Evolutionary conservation across 1,140 invertebrate genomes (phyloP).

Genomic region (Drosophila tristis): DNA sequence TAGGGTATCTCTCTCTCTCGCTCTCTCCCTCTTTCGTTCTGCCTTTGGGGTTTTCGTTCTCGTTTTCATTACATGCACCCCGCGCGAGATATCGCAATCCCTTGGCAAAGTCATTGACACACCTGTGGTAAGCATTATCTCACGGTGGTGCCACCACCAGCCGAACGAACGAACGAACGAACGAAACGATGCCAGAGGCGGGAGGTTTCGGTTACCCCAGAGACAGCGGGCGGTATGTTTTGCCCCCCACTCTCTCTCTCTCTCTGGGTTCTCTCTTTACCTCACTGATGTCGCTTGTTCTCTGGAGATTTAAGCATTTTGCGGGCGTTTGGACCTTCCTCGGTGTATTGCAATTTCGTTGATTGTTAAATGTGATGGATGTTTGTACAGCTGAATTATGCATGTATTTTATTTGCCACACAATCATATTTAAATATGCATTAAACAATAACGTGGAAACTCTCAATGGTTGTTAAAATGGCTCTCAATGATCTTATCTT

Average conservation of each 20-base stretch:
- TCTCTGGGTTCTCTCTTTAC: not conserved
- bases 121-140: conserved; percentile 64
- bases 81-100: conserved; percentile 47
- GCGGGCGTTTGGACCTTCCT: conserved; percentile 32
- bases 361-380: conserved; percentile 26
- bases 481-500: too few species aligned
- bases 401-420: not conserved
- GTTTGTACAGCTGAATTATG: not conserved
- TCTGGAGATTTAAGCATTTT: conserved; percentile 36
- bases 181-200: not conserved
- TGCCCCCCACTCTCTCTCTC: not conserved
- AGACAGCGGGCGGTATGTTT: too few species aligned
- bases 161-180: too few species aligned
- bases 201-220: conserved; percentile 11
- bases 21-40: conserved; percentile 24
- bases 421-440: conserved; percentile 2
- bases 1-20: conserved; percentile 1
- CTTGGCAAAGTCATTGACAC: conserved; percentile 72
- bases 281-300: conserved; percentile 3
- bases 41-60: conserved; percentile 61
- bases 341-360: conserved; percentile 21
- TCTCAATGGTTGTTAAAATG: too few species aligned
- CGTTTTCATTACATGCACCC: conserved; percentile 67
- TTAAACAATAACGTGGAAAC: too few species aligned
- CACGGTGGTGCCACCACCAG: not conserved